Base-by-base conservation (phyloP, 2,888 invertebrate genomes). In the Gryllus longicercus region DNA sequence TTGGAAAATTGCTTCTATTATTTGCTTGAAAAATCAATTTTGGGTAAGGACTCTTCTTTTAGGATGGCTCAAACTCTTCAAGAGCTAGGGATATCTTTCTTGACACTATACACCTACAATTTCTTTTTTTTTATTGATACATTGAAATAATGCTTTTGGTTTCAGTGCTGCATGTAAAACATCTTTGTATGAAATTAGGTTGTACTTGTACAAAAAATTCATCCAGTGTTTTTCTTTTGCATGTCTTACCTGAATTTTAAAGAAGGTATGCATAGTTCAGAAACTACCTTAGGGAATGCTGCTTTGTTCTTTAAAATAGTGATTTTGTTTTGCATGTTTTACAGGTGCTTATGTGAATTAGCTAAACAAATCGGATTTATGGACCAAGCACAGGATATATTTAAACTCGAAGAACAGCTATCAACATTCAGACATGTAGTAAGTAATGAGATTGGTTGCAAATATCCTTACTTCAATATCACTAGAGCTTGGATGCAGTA, bases 331-430 rank as follows among this genome's bases (percentile, higher is more conserved):
- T n/a, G 16, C n/a, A 14, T 63, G 14, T 75, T 76, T 74, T 38
- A 21, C 87, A 90, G 97, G 85, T 98, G 98, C 86, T 89, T 98
- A 79, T 98, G 98, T 88, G 97, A 97, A 87, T 87, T 98, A 84
- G 96, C 98, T 16, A 94, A 95, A 85, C 96, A 97, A 88, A 98
- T 98, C 83, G 98, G 98, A 12, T 98, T 98, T 88, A 91, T 93
- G 21, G 94, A 95, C 83, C 91, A 94, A 84, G 97, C 96, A 2
- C 92, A 94, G 76, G 92, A 94, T 84, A 92, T 94, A 74, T 98
- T 97, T 87, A 90, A 91, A 51, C 88, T 97, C 82, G 94, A 97
- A 85, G 94, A 96, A 84, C 96, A 96, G 83, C 88, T 98, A 77
- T 97, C 96, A 21, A 93, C 96, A 51, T 98, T 96, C 87, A 90